Percentiles rank a stretch among this genome's conserved stretches.
Evolutionary conservation across 2,113 vertebrate species (phyloP).

Genomic region (Oplegnathus fasciatus): DNA sequence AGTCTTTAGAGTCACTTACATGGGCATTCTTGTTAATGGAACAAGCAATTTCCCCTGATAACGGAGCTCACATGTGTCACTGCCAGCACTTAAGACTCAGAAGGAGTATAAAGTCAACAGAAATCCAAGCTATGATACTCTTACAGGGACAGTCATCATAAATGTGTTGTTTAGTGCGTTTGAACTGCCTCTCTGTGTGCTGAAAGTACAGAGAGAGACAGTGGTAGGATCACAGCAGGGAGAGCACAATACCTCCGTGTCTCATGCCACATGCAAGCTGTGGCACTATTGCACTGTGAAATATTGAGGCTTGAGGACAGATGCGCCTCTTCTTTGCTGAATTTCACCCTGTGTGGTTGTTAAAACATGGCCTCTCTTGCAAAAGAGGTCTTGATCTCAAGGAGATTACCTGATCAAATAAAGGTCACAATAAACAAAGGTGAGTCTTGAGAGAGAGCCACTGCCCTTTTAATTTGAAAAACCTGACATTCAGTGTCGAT

Average conservation of each 20-base stretch:
- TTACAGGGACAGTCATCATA: background rate
- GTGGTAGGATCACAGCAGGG: background rate
- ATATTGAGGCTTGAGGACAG: constrained; percentile 28
- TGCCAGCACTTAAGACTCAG: constrained; percentile 22
- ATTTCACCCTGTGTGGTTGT: background rate
- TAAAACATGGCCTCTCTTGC: background rate
- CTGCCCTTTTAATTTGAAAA: constrained; percentile 22
- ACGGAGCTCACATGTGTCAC: background rate
- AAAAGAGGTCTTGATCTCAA: constrained; percentile 14
- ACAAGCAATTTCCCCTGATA: constrained; percentile 52
- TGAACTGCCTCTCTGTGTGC: constrained; percentile 16
- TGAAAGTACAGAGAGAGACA: background rate
- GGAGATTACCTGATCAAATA: constrained; percentile 24
- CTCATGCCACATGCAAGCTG: background rate
- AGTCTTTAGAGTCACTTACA: constrained; percentile 42
- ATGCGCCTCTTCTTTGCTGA: constrained; percentile 26
- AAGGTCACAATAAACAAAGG: constrained; percentile 35
- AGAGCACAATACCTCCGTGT: background rate
- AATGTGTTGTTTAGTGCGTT: background rate
- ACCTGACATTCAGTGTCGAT: constrained; percentile 3
- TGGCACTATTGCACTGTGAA: constrained; percentile 11
- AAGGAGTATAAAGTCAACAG: background rate
- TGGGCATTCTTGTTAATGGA: constrained; percentile 17
- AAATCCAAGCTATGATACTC: constrained; percentile 24
- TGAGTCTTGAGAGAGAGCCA: constrained; percentile 16